These are phyloP conservation scores for Imbricaverruca yamaguchii DNA, from an alignment of 2,888 invertebrate genomes.

Conservation along the genomic window DNA sequence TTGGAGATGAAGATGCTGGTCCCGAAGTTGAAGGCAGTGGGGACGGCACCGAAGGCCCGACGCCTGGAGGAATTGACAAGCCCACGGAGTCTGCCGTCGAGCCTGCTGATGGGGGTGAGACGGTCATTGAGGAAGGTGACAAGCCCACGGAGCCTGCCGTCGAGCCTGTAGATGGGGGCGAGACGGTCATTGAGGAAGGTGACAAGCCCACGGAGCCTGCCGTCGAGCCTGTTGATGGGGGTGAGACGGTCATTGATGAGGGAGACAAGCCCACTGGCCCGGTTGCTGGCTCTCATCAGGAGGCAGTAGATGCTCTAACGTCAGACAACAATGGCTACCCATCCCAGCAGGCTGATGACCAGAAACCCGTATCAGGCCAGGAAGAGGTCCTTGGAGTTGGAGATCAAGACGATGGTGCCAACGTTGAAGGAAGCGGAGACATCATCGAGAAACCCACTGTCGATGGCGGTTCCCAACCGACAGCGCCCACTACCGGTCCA, in stretches of 20 bases:
- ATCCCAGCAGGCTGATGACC: neutral
- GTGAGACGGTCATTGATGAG: neutral
- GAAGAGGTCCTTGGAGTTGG: neutral
- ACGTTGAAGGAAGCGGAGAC: neutral
- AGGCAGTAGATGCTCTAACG: neutral
- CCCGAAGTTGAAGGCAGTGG: conserved; percentile 29
- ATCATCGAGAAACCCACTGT: conserved; percentile 7
- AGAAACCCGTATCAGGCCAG: neutral
- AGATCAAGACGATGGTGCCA: neutral
- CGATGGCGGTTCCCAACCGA: conserved; percentile 24
- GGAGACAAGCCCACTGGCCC: neutral
- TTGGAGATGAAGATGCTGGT: conserved; percentile 28
- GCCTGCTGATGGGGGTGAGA: neutral
- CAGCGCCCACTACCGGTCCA: neutral
- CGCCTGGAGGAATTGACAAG: neutral
- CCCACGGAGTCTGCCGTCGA: neutral
- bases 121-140: neutral
- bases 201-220: conserved; percentile 19
- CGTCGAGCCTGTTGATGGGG: neutral
- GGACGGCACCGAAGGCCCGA: conserved; percentile 19
- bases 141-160: too few relatives aligned
- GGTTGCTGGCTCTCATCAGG: neutral
- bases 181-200: neutral
- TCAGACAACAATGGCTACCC: neutral
- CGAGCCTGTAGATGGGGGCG: neutral